Evolutionary conservation across 2,888 invertebrate species (phyloP), one percentile per base, ranked within the genome.

Genomic region (Omphaloscelis lunosa): DNA sequence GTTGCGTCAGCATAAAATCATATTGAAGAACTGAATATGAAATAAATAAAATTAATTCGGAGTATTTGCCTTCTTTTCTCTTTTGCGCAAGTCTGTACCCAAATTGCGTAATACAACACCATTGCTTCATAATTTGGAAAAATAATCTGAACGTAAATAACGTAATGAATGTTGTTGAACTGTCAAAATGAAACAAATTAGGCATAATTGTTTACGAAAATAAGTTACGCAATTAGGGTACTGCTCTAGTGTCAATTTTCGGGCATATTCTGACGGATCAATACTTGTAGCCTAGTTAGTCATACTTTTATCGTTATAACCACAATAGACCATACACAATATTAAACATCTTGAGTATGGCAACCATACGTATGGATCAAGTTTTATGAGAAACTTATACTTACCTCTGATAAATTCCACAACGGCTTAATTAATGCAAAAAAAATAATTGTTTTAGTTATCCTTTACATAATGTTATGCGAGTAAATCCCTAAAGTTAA

Each of bases 211-310:
- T n/a, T n/a, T n/a, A n/a, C n/a, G 48, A n/a, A n/a, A n/a, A n/a
- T n/a, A n/a, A n/a, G n/a, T n/a, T n/a, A n/a, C n/a, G n/a, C n/a
- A n/a, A n/a, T n/a, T n/a, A n/a, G n/a, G n/a, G n/a, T n/a, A n/a
- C n/a, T n/a, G n/a, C n/a, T n/a, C 48, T 17, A 41, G 58, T 59
- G 68, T 51, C 51, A 59, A 79, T 29, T 79, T 51, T 51, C 41
- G 29, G 8, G 12, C 8, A 51, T 69, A 59, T 51, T 51, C 51
- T 59, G n/a, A 51, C 59, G 6, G n/a, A 71, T 77, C 76, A 34
- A 61, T 69, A 59, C n/a, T 34, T 29, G 27, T 39, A 48, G 45
- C 27, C n/a, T 68, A 11, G 23, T 34, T 34, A 53, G 20, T 56
- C 45, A 65, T 39, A 56, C 58, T 76, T 76, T 77, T 79, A n/a